phyloP scores from a whole-genome alignment of 2,797 vertebrate genomes.

The Rhyacichthys aspro region DNA sequence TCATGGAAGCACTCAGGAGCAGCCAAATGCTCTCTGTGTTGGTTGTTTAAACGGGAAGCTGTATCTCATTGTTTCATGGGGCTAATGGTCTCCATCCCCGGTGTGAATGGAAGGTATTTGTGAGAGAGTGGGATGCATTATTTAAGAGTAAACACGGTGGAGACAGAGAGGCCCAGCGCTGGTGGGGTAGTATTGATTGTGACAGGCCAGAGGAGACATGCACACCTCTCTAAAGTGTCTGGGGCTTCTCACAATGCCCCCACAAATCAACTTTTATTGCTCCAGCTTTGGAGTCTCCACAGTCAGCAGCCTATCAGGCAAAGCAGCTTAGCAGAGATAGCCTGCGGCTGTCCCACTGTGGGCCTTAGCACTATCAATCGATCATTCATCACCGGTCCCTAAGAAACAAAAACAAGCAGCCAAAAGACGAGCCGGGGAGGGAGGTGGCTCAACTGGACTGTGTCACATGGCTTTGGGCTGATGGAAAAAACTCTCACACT shows the following conservation, averaged over 20 bases:
- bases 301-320: conserved; percentile 72
- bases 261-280: conserved; percentile 79
- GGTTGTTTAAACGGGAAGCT: conserved; percentile 46
- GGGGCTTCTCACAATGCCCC: conserved; percentile 70
- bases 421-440: conserved; percentile 56
- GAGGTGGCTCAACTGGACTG: conserved; percentile 44
- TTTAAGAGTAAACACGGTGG: conserved; percentile 74
- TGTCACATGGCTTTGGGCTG: conserved; percentile 57
- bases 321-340: conserved; percentile 75
- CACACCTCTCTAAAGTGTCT: conserved; percentile 76
- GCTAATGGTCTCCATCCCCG: conserved; percentile 66
- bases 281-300: conserved; percentile 68
- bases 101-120: conserved; percentile 67
- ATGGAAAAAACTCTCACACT: conserved; percentile 68
- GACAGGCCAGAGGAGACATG: conserved; percentile 72
- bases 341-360: conserved; percentile 65
- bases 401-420: conserved; percentile 74
- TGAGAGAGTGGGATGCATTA: conserved; percentile 68
- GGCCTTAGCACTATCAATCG: conserved; percentile 71
- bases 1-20: conserved; percentile 50
- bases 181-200: conserved; percentile 72
- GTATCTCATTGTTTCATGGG: conserved; percentile 57
- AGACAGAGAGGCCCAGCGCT: conserved; percentile 64
- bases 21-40: conserved; percentile 40
- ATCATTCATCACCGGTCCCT: conserved; percentile 74